phyloP scores from a whole-genome alignment of 1,140 invertebrate species.

The Drosophila lowei region DNA sequence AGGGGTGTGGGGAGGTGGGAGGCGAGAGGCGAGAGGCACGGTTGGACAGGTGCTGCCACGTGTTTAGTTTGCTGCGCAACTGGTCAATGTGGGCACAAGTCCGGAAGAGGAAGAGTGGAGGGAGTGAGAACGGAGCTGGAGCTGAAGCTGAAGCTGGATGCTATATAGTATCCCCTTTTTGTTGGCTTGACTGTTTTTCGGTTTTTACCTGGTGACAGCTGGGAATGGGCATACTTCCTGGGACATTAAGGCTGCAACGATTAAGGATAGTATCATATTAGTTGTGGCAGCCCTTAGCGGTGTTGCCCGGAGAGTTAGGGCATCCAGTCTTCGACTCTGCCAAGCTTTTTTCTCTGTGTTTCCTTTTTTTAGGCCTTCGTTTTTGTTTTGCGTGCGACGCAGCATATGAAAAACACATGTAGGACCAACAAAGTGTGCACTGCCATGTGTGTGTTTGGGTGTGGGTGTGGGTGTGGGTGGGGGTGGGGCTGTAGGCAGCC shows the following conservation, averaged over 20 bases:
- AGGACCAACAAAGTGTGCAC: constrained; percentile 45
- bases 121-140: constrained; percentile 1
- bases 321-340: constrained; percentile 19
- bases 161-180: constrained; percentile 39
- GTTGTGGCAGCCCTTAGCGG: too few species aligned
- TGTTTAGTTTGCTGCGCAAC: constrained; percentile 71
- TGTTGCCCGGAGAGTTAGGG: not conserved
- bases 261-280: not conserved
- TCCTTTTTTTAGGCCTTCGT: constrained; percentile 18
- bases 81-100: constrained; percentile 35
- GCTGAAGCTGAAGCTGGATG: constrained; percentile 4
- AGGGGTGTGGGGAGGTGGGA: not conserved
- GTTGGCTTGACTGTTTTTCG: constrained; percentile 44
- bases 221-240: constrained; percentile 6
- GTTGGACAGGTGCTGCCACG: constrained; percentile 60
- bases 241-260: not conserved
- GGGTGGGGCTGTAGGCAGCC: constrained; percentile 34
- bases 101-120: too few species aligned
- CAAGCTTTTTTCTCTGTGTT: constrained; percentile 10
- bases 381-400: constrained; percentile 71
- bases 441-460: constrained; percentile 18
- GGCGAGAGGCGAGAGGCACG: constrained; percentile 20
- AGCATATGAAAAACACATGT: constrained; percentile 71
- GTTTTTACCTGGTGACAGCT: constrained; percentile 14
- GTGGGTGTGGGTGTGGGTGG: constrained; percentile 3